Conservation (phyloP, 2,797 vertebrate genomes). For the Columba guinea region DNA sequence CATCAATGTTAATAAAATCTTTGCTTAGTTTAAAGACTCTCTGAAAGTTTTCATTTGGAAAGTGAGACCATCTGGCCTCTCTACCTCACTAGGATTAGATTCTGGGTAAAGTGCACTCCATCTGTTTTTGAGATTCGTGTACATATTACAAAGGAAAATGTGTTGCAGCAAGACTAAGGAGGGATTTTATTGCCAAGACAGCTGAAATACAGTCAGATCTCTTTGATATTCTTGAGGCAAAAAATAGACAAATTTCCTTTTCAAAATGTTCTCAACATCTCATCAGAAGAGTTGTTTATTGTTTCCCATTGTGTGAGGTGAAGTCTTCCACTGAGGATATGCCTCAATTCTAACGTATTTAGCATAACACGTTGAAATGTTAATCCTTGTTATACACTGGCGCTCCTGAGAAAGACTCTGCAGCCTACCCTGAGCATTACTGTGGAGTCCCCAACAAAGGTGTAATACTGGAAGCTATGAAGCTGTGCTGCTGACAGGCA, state of each 20-base stretch:
- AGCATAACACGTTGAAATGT: background rate
- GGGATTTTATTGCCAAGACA: constrained; percentile 9
- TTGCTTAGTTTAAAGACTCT: constrained; percentile 68
- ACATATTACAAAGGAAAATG: background rate
- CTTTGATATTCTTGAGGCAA: background rate
- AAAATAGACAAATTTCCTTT: background rate
- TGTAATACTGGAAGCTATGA: background rate
- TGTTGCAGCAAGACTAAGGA: constrained; percentile 17
- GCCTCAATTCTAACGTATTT: background rate
- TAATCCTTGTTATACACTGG: background rate
- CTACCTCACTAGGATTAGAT: constrained; percentile 58
- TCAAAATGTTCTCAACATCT: background rate
- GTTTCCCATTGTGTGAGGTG: background rate
- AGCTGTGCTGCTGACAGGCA: background rate
- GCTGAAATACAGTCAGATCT: background rate
- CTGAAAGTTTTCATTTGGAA: constrained; percentile 72
- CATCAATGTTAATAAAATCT: constrained; percentile 73
- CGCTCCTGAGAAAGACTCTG: background rate
- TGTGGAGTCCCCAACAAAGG: background rate
- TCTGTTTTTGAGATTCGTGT: constrained; percentile 68
- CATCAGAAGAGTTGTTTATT: background rate
- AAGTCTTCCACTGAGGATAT: background rate
- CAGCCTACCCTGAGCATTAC: background rate
- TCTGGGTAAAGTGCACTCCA: constrained; percentile 51
- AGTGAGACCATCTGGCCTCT: constrained; percentile 70